Evolutionary conservation across 2,113 vertebrate species (phyloP).

Genomic region (Coturnix japonica): DNA sequence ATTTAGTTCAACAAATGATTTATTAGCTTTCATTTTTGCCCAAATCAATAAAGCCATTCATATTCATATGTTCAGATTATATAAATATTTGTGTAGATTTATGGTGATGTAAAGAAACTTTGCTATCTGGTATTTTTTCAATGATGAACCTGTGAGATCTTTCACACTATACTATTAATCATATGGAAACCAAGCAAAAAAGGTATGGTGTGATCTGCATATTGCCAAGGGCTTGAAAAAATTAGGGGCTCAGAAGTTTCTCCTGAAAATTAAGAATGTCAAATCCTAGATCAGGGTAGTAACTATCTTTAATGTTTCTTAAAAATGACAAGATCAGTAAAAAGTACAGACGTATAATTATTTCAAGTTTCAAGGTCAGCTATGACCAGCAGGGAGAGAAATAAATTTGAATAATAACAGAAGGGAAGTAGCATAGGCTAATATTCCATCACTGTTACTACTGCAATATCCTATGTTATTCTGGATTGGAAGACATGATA

Average conservation of each 20-base stretch:
- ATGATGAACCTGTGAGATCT: neutral
- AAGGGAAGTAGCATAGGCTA: neutral
- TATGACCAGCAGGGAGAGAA: neutral
- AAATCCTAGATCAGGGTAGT: neutral
- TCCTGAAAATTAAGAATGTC: constrained; percentile 28
- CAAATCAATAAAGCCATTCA: neutral
- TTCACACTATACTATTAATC: neutral
- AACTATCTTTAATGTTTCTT: neutral
- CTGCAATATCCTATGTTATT: neutral
- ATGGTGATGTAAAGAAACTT: neutral
- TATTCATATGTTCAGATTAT: constrained; percentile 18
- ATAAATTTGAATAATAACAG: neutral
- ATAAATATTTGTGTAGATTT: constrained; percentile 24
- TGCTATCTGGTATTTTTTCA: neutral
- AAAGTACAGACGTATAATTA: neutral
- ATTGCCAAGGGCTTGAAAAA: neutral
- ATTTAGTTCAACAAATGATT: neutral
- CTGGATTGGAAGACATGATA: neutral
- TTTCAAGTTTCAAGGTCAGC: neutral
- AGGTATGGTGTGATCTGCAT: neutral
- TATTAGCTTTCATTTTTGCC: neutral
- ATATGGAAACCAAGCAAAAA: neutral
- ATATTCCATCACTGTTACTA: neutral
- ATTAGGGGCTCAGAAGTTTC: neutral
- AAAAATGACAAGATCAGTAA: constrained; percentile 22